Evolutionary conservation across 2,797 vertebrate genomes (phyloP), one percentile per base, ranked within the genome.

Genomic region (Fistularia commersonii): DNA sequence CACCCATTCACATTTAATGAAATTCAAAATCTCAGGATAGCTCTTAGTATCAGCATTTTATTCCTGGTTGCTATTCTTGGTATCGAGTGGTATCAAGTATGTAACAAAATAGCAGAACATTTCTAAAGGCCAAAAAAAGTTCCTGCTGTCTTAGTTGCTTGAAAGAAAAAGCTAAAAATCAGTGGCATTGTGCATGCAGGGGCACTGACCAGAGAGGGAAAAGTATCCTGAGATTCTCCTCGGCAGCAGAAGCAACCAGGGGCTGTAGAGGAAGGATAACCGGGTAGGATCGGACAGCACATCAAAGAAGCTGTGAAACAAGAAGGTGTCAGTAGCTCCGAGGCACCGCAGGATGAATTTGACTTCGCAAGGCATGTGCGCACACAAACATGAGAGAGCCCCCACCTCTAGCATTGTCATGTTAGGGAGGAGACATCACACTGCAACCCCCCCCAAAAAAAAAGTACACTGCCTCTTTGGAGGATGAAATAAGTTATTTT

Each of bases 401-500:
- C 42, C 39, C 45, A 59, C 66, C 58, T 60, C 55, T 68, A 58
- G 54, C 45, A 41, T 53, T 63, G 64, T 62, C 47, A 61, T 1
- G 51, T 45, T 34, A 53, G 37, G 42, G 76, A 69, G 55, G 34
- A 59, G 8, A 55, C 48, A 34, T 5, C 15, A 9, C 43, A 45
- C n/a, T n/a, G n/a, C n/a, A n/a, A n/a, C n/a, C n/a, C n/a, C n/a
- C n/a, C n/a, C n/a, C n/a, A n/a, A n/a, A n/a, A n/a, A n/a, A n/a
- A n/a, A n/a, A n/a, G n/a, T n/a, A 12, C 59, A 67, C 63, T 69
- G 61, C 60, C 51, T 46, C 1, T 1, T 61, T 48, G 11, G 6
- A 67, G 74, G 78, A 77, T 72, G n/a, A n/a, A n/a, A n/a, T n/a
- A n/a, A n/a, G 69, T 66, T 75, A 62, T 64, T 70, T 66, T 56